Evolutionary conservation across 37 sponge, comb jelly and placozoan genomes (phyloP).

Genomic region (Crambe crambe): DNA sequence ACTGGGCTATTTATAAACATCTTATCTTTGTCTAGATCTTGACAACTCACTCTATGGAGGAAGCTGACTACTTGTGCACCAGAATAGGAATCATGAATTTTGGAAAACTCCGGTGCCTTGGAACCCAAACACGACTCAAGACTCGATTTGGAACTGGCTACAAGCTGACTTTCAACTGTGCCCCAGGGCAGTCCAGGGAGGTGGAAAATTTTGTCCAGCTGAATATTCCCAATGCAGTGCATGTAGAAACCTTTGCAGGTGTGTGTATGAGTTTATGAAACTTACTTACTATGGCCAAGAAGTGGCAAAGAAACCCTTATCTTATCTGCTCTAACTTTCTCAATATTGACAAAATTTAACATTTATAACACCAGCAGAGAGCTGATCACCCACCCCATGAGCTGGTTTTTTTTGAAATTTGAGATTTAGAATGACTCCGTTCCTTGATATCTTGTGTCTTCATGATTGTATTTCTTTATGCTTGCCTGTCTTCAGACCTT

Average conservation of each 20-base stretch:
- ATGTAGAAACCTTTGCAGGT: slow-evolving; percentile 76
- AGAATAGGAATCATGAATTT: slow-evolving; percentile 81
- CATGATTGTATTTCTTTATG: no score
- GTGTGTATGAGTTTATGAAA: neutral
- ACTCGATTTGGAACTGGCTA: slow-evolving; percentile 77
- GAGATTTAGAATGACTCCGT: no score
- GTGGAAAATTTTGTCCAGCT: slow-evolving; percentile 55
- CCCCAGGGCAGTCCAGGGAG: slow-evolving; percentile 21
- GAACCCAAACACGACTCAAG: slow-evolving; percentile 76
- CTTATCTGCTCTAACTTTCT: no score
- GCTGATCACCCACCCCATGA: no score
- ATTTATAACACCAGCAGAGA: no score
- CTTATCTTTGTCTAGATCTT: no score
- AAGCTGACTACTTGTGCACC: slow-evolving; percentile 80
- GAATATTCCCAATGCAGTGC: slow-evolving; percentile 41
- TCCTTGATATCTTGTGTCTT: no score
- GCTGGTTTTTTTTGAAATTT: no score
- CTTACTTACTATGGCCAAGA: neutral
- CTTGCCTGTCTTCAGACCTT: no score
- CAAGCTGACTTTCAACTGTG: slow-evolving; percentile 70
- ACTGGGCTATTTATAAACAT: no score
- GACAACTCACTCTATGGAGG: slow-evolving; percentile 84
- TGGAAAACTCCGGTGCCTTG: slow-evolving; percentile 58
- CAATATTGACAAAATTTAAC: no score
- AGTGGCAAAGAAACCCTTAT: no score